phyloP scores from a whole-genome alignment of 23 tunicate species.

The Clavelina lepadiformis region DNA sequence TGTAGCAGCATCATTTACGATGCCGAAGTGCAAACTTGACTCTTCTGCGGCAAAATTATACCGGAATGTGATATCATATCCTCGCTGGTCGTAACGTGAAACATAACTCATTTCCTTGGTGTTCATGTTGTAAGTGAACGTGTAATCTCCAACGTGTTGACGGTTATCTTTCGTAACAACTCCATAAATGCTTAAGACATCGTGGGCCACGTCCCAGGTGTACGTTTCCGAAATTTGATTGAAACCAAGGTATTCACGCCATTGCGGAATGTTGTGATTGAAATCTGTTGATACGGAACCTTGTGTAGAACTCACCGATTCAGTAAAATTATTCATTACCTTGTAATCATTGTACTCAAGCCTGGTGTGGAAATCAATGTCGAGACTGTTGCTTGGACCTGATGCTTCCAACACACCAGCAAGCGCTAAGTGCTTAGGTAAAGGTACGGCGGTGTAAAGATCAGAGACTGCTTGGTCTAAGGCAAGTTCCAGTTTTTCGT shows the following conservation, averaged over 20 bases:
- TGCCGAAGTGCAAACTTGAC: neutral
- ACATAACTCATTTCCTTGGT: conserved; percentile 11
- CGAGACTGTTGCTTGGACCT: too few species aligned
- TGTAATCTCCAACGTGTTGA: conserved; percentile 6
- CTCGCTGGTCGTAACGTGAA: conserved; percentile 11
- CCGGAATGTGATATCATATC: conserved; percentile 17
- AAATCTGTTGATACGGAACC: too few species aligned
- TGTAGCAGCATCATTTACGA: neutral
- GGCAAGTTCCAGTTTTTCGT: too few species aligned
- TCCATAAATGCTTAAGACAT: neutral
- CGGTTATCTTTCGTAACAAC: neutral
- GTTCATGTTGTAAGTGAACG: neutral
- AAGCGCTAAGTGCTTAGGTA: too few species aligned
- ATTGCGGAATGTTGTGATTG: neutral
- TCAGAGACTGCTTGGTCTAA: too few species aligned
- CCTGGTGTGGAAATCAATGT: too few species aligned
- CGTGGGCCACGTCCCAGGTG: neutral
- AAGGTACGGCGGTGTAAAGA: too few species aligned
- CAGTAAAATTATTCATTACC: too few species aligned
- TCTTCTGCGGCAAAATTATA: neutral
- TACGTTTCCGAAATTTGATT: neutral
- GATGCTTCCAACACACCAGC: too few species aligned
- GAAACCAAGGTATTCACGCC: neutral
- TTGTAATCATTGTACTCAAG: too few species aligned
- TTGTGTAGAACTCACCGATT: too few species aligned